phyloP scores from a whole-genome alignment of 2,113 vertebrate species.

The Vidua chalybeata region DNA sequence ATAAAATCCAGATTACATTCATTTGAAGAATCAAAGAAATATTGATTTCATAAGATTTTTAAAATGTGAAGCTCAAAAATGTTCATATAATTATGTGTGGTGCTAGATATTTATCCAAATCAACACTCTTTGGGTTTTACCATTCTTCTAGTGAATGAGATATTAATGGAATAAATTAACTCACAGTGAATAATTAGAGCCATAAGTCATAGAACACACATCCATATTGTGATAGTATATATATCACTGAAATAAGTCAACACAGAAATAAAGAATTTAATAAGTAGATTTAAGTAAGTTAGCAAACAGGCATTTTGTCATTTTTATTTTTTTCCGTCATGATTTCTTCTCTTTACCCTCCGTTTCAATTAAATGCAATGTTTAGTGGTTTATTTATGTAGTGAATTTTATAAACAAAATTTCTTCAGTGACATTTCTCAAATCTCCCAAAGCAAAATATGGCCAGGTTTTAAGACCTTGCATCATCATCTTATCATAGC shows the following conservation, averaged over 20 bases:
- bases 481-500: background rate
- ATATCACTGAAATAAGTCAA: background rate
- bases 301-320: background rate
- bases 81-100: background rate
- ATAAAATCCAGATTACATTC: background rate
- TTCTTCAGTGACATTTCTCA: background rate
- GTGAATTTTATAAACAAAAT: background rate
- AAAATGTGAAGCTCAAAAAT: background rate
- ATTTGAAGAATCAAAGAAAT: background rate
- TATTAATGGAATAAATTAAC: background rate
- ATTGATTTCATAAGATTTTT: background rate
- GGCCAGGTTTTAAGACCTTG: background rate
- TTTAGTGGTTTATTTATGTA: background rate
- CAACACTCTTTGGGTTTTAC: background rate
- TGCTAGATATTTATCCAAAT: background rate
- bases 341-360: background rate
- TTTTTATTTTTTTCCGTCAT: background rate
- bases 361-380: background rate
- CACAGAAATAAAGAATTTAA: background rate
- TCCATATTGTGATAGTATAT: background rate
- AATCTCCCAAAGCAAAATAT: background rate
- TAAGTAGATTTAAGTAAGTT: background rate
- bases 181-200: background rate
- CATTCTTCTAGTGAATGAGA: background rate
- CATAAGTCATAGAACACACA: background rate